Conservation (phyloP, 2,888 invertebrate species). For the Hydropsyche betteni region DNA sequence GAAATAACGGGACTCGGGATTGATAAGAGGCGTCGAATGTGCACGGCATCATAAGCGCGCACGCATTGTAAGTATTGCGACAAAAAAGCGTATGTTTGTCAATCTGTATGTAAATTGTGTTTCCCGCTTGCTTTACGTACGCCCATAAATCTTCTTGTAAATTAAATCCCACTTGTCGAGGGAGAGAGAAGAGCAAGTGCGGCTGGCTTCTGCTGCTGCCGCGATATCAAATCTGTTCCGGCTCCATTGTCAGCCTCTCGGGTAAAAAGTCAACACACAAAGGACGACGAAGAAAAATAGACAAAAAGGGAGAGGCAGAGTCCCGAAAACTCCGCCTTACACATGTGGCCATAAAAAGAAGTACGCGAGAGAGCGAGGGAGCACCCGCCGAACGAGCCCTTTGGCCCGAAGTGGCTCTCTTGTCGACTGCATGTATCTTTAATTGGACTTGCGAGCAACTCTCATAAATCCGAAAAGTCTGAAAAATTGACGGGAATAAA, state of each 20-base stretch:
- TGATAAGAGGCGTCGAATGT: constrained; percentile 17
- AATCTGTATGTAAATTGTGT: constrained; percentile 29
- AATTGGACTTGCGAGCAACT: constrained; percentile 7
- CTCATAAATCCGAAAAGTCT: too few species aligned
- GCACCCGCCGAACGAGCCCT: too few species aligned
- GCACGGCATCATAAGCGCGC: background rate
- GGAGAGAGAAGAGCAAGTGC: constrained; percentile 15
- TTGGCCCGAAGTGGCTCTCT: background rate
- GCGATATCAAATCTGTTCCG: constrained; percentile 31
- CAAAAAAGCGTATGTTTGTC: constrained; percentile 20
- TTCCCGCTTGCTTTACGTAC: constrained; percentile 24
- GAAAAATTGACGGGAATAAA: too few species aligned
- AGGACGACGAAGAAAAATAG: constrained; percentile 18
- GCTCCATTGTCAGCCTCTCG: constrained; percentile 30
- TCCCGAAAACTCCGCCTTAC: constrained; percentile 1
- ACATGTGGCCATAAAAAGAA: too few species aligned
- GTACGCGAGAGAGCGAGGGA: too few species aligned
- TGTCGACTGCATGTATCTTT: constrained; percentile 36
- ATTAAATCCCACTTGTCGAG: constrained; percentile 25
- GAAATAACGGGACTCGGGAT: constrained; percentile 4
- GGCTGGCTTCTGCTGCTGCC: background rate
- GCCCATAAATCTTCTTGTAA: constrained; percentile 30
- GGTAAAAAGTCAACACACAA: constrained; percentile 33
- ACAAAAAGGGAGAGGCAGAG: constrained; percentile 12
- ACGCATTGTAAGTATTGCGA: background rate